A percentile compares a stretch with the other conserved stretches of the same genome.
Conservation (phyloP, 2,888 invertebrate genomes). For the Orchestes rusci region DNA sequence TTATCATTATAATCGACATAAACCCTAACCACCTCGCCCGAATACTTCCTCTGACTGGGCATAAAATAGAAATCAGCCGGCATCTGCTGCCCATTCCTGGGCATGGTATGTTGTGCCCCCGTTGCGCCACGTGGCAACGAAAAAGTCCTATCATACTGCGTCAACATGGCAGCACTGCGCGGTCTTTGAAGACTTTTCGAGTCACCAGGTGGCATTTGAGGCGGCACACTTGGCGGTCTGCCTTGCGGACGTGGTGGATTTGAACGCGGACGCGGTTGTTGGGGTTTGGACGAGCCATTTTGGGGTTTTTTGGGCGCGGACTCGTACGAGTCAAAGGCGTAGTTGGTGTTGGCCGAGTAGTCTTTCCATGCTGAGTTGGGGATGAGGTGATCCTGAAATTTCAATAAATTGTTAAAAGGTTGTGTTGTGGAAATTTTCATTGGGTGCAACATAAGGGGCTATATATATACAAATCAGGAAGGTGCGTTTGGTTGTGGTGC, state of each 20-base stretch:
- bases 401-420: not conserved
- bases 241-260: slow-evolving; percentile 35
- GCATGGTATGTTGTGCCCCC: slow-evolving; percentile 36
- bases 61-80: slow-evolving; percentile 92
- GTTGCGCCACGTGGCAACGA: slow-evolving; percentile 66
- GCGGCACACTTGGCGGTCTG: slow-evolving; percentile 35
- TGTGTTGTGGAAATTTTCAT: no score
- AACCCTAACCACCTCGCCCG: slow-evolving; percentile 81
- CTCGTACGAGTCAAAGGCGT: slow-evolving; percentile 77
- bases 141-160: slow-evolving; percentile 56
- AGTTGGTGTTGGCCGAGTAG: slow-evolving; percentile 80
- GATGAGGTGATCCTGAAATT: slow-evolving; percentile 66
- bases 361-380: slow-evolving; percentile 85
- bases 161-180: slow-evolving; percentile 31
- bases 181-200: slow-evolving; percentile 58
- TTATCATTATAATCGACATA: slow-evolving; percentile 76
- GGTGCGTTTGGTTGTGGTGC: no score
- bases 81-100: slow-evolving; percentile 42
- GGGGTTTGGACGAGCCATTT: slow-evolving; percentile 16
- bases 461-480: no score
- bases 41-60: slow-evolving; percentile 90
- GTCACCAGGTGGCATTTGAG: slow-evolving; percentile 45
- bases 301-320: slow-evolving; percentile 32
- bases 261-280: slow-evolving; percentile 17
- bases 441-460: no score